Percentiles rank a stretch among this genome's conserved stretches.
phyloP scores from a whole-genome alignment of 2,888 invertebrate species.

The Ectobius pallidus region DNA sequence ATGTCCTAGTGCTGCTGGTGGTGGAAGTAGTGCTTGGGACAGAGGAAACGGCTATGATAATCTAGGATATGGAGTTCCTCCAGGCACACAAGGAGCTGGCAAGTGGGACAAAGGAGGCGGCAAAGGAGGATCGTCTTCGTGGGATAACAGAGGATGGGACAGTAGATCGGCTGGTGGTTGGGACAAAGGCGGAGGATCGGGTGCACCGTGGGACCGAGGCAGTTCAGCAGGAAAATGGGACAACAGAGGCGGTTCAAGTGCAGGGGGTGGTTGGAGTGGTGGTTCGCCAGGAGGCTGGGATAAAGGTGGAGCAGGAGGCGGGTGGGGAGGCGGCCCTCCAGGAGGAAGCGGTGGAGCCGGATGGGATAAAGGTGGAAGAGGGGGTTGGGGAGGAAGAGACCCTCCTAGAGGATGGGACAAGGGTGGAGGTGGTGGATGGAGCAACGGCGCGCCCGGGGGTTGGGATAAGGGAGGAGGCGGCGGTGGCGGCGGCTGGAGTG shows the following conservation, averaged over 20 bases:
- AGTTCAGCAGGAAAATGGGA: slow-evolving; percentile 11
- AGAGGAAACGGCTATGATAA: neutral
- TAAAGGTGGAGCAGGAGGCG: neutral
- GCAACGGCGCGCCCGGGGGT: neutral
- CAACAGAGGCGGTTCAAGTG: neutral
- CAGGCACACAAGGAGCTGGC: neutral
- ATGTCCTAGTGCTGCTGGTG: slow-evolving; percentile 14
- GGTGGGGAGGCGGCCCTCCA: neutral
- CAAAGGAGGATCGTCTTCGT: neutral
- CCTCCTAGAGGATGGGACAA: neutral
- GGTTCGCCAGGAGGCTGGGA: neutral
- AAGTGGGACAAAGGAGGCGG: neutral
- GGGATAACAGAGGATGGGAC: neutral
- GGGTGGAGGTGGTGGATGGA: slow-evolving; percentile 1
- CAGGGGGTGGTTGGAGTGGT: slow-evolving; percentile 8
- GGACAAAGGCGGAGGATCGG: neutral
- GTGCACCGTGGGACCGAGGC: neutral
- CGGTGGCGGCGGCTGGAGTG: neutral
- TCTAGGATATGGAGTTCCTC: neutral
- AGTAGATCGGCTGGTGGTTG: neutral
- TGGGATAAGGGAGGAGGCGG: neutral
- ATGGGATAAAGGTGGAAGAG: slow-evolving; percentile 18
- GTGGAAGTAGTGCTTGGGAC: neutral
- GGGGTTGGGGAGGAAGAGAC: neutral
- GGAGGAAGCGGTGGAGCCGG: neutral